A percentile compares a stretch with the other conserved stretches of the same genome.
These are phyloP conservation scores for Anagrus nilaparvatae DNA, from an alignment of 1,140 invertebrate genomes.

Conservation along the genomic window DNA sequence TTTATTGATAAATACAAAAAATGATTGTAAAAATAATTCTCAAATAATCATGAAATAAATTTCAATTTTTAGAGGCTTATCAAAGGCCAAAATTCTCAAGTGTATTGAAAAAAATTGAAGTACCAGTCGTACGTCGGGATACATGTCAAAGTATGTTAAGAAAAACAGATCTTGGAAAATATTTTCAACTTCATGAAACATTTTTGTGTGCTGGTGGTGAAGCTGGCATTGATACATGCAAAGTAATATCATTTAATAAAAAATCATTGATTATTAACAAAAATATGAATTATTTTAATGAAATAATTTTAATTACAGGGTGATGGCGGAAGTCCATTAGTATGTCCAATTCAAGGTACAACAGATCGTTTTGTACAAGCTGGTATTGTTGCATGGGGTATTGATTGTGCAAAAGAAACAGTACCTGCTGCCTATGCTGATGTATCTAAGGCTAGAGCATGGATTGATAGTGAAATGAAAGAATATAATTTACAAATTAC, in stretches of 20 bases:
- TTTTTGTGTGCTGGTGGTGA: slow-evolving; percentile 49
- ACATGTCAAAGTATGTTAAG: slow-evolving; percentile 40
- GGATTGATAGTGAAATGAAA: no score
- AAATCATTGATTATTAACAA: no score
- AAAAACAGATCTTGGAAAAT: slow-evolving; percentile 34
- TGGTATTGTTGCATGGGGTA: slow-evolving; percentile 59
- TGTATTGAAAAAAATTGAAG: slow-evolving; percentile 41
- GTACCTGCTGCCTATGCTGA: slow-evolving; percentile 72
- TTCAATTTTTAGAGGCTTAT: no score
- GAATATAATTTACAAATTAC: no score
- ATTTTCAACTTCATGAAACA: slow-evolving; percentile 39
- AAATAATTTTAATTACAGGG: no score
- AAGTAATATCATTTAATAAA: no score
- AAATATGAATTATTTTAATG: no score
- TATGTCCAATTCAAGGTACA: slow-evolving; percentile 50
- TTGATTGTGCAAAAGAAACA: slow-evolving; percentile 51
- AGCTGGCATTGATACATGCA: slow-evolving; percentile 39
- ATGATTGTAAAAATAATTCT: no score
- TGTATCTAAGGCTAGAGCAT: slow-evolving; percentile 53
- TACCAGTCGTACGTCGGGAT: slow-evolving; percentile 41
- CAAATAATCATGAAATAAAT: no score
- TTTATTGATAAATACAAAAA: no score
- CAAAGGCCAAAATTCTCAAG: no score
- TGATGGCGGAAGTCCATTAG: slow-evolving; percentile 58
- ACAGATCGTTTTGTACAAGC: slow-evolving; percentile 47